phyloP scores from a whole-genome alignment of 2,797 vertebrate species.

The Babyrousa celebensis region DNA sequence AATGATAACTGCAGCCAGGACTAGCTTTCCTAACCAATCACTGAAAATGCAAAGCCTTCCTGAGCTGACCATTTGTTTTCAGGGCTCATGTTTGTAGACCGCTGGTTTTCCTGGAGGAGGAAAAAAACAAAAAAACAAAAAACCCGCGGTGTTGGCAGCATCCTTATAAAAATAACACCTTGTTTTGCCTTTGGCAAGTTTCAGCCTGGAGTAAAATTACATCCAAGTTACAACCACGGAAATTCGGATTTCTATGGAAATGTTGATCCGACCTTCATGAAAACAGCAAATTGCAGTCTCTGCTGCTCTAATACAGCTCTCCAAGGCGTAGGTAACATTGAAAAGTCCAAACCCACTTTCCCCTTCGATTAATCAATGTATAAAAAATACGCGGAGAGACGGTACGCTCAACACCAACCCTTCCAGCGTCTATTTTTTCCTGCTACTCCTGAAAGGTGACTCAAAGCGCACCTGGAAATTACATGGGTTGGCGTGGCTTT shows the following conservation, averaged over 20 bases:
- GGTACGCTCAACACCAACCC: neutral
- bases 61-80: conserved; percentile 45
- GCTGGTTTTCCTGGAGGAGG: neutral
- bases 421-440: neutral
- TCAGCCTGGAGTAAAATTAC: conserved; percentile 79
- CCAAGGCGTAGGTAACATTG: conserved; percentile 5
- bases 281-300: conserved; percentile 62
- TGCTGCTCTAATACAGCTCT: conserved; percentile 32
- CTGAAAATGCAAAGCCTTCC: conserved; percentile 57
- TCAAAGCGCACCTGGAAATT: conserved; percentile 77
- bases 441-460: conserved; percentile 49
- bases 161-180: conserved; percentile 59
- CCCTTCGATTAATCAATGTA: neutral
- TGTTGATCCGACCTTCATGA: neutral
- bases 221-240: conserved; percentile 76
- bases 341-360: conserved; percentile 26
- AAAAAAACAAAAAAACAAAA: neutral
- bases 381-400: neutral
- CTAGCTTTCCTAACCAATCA: neutral
- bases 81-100: neutral
- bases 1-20: conserved; percentile 1
- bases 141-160: neutral
- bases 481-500: conserved; percentile 40
- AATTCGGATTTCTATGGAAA: neutral
- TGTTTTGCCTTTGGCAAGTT: conserved; percentile 85